Percentiles rank a stretch among this genome's conserved stretches.
Conservation (phyloP, 2,113 vertebrate species). For the Pungitius pungitius region DNA sequence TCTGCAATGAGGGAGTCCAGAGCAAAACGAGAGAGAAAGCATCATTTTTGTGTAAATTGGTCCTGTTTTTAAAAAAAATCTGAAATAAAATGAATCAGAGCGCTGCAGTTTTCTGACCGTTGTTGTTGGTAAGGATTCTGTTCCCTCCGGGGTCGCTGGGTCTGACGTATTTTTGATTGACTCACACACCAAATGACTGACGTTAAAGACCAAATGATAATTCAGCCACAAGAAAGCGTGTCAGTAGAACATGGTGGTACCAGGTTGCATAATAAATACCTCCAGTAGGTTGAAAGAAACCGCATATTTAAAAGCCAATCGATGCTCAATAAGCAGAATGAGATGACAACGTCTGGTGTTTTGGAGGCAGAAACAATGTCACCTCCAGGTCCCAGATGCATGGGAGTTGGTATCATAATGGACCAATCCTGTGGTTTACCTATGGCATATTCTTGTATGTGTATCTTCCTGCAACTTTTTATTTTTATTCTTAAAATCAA, state of each 20-base stretch:
- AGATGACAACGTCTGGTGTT: neutral
- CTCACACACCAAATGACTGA: neutral
- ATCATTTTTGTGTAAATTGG: neutral
- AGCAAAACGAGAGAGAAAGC: neutral
- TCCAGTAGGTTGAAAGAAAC: constrained; percentile 2
- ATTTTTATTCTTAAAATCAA: neutral
- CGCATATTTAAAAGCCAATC: neutral
- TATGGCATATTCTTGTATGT: neutral
- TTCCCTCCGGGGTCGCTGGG: neutral
- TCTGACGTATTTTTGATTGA: constrained; percentile 2
- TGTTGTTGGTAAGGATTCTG: neutral
- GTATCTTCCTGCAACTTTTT: neutral
- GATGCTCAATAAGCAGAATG: neutral
- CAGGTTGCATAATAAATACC: neutral
- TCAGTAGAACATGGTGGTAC: neutral
- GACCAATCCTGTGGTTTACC: neutral
- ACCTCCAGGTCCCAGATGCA: neutral
- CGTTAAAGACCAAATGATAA: neutral
- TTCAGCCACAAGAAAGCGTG: neutral
- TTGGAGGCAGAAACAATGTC: neutral
- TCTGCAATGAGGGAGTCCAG: neutral
- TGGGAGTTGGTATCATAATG: neutral
- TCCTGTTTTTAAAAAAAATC: neutral
- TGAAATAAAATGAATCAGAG: neutral
- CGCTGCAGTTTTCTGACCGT: neutral